Conservation (phyloP, 1,140 invertebrate genomes). For the Antheraea mylitta region DNA sequence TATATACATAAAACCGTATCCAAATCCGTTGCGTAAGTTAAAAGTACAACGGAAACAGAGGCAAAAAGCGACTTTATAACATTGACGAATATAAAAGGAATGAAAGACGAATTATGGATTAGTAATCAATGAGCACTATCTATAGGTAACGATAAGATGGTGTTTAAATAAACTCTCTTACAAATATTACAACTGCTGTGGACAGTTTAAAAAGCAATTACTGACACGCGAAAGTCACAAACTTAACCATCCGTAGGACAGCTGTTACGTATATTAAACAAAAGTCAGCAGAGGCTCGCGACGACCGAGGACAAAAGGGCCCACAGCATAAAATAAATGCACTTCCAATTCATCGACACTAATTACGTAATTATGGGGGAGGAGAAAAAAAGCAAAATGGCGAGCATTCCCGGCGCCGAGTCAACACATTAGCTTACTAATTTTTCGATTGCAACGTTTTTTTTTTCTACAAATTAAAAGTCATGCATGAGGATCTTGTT, state of each 20-base stretch:
- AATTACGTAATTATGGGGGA: slow-evolving; percentile 73
- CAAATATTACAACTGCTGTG: not conserved
- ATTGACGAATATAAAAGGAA: too few relatives aligned
- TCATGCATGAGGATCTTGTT: slow-evolving; percentile 33
- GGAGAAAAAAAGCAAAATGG: slow-evolving; percentile 58
- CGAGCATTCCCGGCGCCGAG: slow-evolving; percentile 57
- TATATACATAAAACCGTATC: too few relatives aligned
- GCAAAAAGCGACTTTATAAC: too few relatives aligned
- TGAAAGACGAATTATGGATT: too few relatives aligned
- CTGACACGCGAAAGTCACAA: slow-evolving; percentile 17
- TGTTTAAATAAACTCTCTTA: not conserved
- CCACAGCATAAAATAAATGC: slow-evolving; percentile 56
- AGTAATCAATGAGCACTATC: not conserved
- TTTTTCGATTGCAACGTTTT: slow-evolving; percentile 41
- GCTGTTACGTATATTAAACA: slow-evolving; percentile 48
- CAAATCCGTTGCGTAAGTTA: too few relatives aligned
- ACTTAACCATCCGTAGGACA: slow-evolving; percentile 35
- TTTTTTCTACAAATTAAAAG: slow-evolving; percentile 55
- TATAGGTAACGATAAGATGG: not conserved
- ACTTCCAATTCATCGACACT: slow-evolving; percentile 68
- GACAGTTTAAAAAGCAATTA: not conserved
- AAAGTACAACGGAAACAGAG: too few relatives aligned
- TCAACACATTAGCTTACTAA: slow-evolving; percentile 63
- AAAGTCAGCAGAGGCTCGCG: slow-evolving; percentile 49
- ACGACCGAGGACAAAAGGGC: slow-evolving; percentile 55